Base-by-base conservation (phyloP, 2,797 vertebrate genomes). In the Clarias laeviceps region DNA sequence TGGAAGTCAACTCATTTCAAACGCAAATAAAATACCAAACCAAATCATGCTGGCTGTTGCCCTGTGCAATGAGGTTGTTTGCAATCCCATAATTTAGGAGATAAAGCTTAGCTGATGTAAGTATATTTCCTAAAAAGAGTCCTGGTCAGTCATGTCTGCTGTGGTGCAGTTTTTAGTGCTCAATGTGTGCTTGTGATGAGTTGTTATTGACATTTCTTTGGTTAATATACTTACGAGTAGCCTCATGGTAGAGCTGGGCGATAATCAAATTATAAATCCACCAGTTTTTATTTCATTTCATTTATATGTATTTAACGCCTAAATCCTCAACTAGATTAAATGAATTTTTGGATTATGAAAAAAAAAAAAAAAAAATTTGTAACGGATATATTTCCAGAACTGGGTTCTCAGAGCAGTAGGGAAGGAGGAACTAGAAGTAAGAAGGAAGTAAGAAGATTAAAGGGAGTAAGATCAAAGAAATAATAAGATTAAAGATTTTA, bases 41-140 rank as follows among this genome's bases (percentile, higher is more conserved):
- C 92, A 92, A 93, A 92, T 92, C 87, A 91, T 91, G 90, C 88
- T 87, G 90, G 90, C 89, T 90, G 84, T 92, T 92, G 87, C 84
- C 91, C 90, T 91, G 91, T 91, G 88, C 91, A 91, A 89, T 92
- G 91, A 95, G 89, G 89, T 93, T 92, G 89, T 93, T 91, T 92
- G 91, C 93, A 92, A 92, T 91, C 89, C 88, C 83, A 89, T 91
- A 91, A 91, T 92, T 94, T 93, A 93, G 91, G 91, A 90, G 87
- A 88, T 91, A 91, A 88, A 90, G 87, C 68, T 92, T 85, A 91
- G 90, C 85, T 78, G 87, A 91, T 87, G 93, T 95, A 93, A 95
- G 94, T 95, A 93, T 93, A 72, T 88, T 83, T 85, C 88, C 87
- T 87, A 90, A 88, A 86, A 86, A 85, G 90, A 91, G 87, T 93